Evolutionary conservation across 2,888 invertebrate genomes (phyloP).

Genomic region (Drosophila sordidapex): DNA sequence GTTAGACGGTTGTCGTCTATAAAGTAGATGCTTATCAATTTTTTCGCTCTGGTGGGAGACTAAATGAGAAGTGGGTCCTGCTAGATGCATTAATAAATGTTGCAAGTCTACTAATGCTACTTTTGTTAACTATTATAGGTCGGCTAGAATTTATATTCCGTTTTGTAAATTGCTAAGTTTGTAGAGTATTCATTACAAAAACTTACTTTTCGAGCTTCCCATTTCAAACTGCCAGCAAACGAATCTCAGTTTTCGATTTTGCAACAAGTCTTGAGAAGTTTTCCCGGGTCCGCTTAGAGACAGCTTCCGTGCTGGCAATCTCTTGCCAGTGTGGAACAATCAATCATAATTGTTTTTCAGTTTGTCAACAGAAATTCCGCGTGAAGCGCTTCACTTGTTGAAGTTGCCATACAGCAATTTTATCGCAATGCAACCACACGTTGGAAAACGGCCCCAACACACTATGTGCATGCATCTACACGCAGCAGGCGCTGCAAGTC

Average conservation of each 20-base stretch:
- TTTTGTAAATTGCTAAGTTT: background rate
- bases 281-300: constrained; percentile 9
- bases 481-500: constrained; percentile 35
- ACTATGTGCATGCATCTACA: background rate
- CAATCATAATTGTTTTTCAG: constrained; percentile 80
- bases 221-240: constrained; percentile 4
- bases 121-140: background rate
- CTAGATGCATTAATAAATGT: background rate
- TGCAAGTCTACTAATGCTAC: background rate
- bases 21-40: background rate
- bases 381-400: constrained; percentile 50
- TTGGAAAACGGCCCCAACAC: constrained; percentile 23
- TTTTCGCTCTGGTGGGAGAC: background rate
- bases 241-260: constrained; percentile 36
- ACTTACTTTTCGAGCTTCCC: background rate
- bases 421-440: constrained; percentile 67
- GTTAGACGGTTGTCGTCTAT: background rate
- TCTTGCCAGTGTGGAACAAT: constrained; percentile 62
- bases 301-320: constrained; percentile 35
- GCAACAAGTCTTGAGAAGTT: constrained; percentile 27
- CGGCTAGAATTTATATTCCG: background rate
- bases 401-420: constrained; percentile 51
- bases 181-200: background rate
- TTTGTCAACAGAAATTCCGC: constrained; percentile 70
- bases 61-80: background rate